Conservation (phyloP, 2,797 vertebrate species). For the Agapornis canus region DNA sequence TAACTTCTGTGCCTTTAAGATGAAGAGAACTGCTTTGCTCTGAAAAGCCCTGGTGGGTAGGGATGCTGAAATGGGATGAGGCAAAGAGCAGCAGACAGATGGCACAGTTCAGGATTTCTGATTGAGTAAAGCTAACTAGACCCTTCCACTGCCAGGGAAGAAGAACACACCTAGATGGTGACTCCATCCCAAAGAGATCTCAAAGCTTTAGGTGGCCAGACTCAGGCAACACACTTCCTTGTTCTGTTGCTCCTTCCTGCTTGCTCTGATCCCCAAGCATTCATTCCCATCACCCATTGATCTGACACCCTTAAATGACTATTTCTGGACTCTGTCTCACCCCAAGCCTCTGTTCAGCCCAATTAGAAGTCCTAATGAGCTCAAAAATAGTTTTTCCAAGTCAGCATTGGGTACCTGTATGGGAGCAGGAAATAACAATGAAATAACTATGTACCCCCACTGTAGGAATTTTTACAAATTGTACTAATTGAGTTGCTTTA, state of each 20-base stretch:
- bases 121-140: not conserved
- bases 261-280: not conserved
- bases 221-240: not conserved
- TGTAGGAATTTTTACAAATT: not conserved
- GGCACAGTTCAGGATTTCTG: not conserved
- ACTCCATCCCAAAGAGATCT: not conserved
- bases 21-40: not conserved
- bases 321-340: not conserved
- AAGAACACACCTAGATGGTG: not conserved
- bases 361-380: accelerated
- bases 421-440: constrained; percentile 29
- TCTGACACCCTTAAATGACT: not conserved
- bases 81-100: not conserved
- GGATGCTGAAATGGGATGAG: not conserved
- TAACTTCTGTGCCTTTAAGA: accelerated
- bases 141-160: not conserved
- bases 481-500: not conserved
- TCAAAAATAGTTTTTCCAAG: not conserved
- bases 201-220: not conserved
- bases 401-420: not conserved
- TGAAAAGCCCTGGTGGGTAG: not conserved
- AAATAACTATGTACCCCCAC: not conserved
- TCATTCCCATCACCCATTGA: not conserved
- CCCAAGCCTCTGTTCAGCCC: not conserved
- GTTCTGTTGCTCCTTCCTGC: not conserved